Base-by-base conservation (phyloP, 2,113 vertebrate species). In the Pongo abelii region DNA sequence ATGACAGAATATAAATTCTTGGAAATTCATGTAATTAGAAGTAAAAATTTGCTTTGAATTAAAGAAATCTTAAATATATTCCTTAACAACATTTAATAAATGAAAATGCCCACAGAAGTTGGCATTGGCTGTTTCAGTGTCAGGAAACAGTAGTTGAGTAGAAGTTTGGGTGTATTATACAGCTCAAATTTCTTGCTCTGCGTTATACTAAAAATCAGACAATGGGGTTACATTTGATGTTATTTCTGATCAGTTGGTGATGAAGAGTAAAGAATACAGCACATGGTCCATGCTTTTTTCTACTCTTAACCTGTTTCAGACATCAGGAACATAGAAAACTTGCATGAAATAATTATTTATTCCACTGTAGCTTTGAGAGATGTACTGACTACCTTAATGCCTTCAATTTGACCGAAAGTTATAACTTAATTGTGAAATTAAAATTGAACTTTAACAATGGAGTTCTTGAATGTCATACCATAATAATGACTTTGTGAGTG, bases 361-460 rank as follows among this genome's bases (percentile, higher is more conserved):
- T 46, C 20, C 35, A 84, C 35, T 64, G 5, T 32, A 77, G 5
- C 81, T 92, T 50, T 86, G 18, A 90, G 59, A 46, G 8, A 43
- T 14, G 78, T 40, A 78, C 16, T 48, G 69, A 40, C 16, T 69
- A 61, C 23, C 22, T 81, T 69, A 79, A 78, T 64, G 48, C 2
- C 13, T 78, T 74, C 38, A 59, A 40, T 57, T 43, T 92, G 52
- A 30, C 14, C 43, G 55, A 64, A 81, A 74, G 32, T 7, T 8
- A 78, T 70, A n/a, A 8, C 13, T 83, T 72, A 35, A 77, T 23
- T 87, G 48, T 59, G 48, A 92, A 90, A 77, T 77, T 89, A 83
- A 85, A 87, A 93, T 74, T 72, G 67, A 92, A 87, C 30, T 84
- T 93, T 70, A 92, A 83, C 52, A 87, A 90, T 48, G 40, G 48